A percentile compares a stretch with the other conserved stretches of the same genome.
These are phyloP conservation scores for Chrysotoxum bicinctum DNA, from an alignment of 2,888 invertebrate genomes.

Conservation along the genomic window DNA sequence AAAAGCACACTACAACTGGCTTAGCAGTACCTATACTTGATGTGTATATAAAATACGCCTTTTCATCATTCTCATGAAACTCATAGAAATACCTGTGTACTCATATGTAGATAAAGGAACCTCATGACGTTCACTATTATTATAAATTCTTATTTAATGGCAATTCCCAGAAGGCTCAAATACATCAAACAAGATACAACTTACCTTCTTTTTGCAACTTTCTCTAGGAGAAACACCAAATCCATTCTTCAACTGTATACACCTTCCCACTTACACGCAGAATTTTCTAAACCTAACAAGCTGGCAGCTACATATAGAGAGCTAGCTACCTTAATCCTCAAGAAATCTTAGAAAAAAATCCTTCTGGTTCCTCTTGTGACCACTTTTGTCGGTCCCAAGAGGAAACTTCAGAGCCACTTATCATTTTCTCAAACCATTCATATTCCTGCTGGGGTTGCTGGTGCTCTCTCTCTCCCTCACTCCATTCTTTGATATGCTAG, in stretches of 20 bases:
- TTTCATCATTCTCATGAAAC: conserved; percentile 18
- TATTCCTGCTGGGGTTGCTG: conserved; percentile 25
- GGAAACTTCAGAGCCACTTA: conserved; percentile 65
- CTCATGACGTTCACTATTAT: conserved; percentile 14
- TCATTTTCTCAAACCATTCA: conserved; percentile 64
- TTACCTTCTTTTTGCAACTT: neutral
- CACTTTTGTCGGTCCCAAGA: conserved; percentile 54
- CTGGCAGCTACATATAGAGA: neutral
- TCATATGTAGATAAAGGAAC: neutral
- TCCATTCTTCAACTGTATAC: conserved; percentile 24
- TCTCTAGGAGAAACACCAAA: conserved; percentile 10
- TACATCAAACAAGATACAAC: conserved; percentile 28
- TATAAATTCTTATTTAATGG: conserved; percentile 25
- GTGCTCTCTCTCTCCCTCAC: neutral
- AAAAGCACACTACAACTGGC: neutral
- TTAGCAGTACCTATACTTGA: neutral
- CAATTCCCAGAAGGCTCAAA: conserved; percentile 24
- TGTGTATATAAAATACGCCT: neutral
- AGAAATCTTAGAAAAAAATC: conserved; percentile 12
- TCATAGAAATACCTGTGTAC: neutral
- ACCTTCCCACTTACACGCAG: conserved; percentile 17
- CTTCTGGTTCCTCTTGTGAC: conserved; percentile 33
- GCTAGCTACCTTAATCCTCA: conserved; percentile 18
- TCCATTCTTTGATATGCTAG: conserved; percentile 14
- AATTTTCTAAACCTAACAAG: conserved; percentile 25